phyloP scores from a whole-genome alignment of 2,888 invertebrate genomes.

The Clusia tigrina region DNA sequence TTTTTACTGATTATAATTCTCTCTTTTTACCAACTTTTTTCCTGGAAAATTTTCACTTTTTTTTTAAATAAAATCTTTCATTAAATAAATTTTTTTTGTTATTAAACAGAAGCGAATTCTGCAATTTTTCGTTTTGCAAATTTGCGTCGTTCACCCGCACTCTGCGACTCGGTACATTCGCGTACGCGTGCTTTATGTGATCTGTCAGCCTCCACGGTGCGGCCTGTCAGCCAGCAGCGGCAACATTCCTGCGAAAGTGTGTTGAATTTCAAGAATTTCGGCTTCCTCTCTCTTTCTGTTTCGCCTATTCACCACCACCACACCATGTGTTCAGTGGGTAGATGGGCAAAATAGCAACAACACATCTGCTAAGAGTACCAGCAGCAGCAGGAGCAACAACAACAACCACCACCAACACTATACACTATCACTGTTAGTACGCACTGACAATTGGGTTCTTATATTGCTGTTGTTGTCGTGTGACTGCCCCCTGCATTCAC shows the following conservation, averaged over 20 bases:
- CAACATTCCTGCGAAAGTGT: background rate
- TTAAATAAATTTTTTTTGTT: background rate
- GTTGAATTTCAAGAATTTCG: background rate
- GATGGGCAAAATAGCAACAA: background rate
- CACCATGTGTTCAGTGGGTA: too few relatives aligned
- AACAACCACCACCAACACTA: too few relatives aligned
- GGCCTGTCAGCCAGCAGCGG: background rate
- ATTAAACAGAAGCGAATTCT: background rate
- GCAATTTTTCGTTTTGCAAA: constrained; percentile 11
- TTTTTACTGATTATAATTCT: too few relatives aligned
- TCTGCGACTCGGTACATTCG: constrained; percentile 25
- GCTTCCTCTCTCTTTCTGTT: background rate
- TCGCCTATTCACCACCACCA: background rate
- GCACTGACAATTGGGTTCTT: too few relatives aligned
- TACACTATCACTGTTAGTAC: too few relatives aligned
- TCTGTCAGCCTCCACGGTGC: constrained; percentile 25
- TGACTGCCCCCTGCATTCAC: background rate
- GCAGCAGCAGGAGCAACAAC: too few relatives aligned
- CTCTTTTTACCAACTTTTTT: too few relatives aligned
- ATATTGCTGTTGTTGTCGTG: background rate
- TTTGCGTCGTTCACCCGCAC: constrained; percentile 23
- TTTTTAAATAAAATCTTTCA: background rate
- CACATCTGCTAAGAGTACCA: background rate
- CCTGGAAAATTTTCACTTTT: background rate
- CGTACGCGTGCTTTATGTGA: constrained; percentile 27